Evolutionary conservation across 2,797 vertebrate genomes (phyloP).

Genomic region (Mus minutoides): DNA sequence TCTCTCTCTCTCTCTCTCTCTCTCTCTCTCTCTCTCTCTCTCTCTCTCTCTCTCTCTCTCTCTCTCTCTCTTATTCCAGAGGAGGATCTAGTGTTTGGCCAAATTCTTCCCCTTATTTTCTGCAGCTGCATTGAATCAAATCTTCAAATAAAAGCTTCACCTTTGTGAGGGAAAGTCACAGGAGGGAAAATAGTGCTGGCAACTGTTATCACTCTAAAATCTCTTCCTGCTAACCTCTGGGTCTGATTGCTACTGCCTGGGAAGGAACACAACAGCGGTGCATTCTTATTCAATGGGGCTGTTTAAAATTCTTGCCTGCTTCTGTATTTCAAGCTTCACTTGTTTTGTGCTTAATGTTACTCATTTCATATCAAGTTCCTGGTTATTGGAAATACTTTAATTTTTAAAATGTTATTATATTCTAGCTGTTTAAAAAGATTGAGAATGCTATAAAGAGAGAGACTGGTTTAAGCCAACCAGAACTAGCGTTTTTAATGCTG

Average conservation of each 20-base stretch:
- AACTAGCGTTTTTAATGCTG: slow-evolving; percentile 67
- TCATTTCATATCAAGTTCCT: slow-evolving; percentile 69
- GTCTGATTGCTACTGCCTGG: slow-evolving; percentile 38
- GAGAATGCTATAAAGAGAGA: slow-evolving; percentile 64
- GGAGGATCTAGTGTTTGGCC: slow-evolving; percentile 77
- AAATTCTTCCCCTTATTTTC: slow-evolving; percentile 83
- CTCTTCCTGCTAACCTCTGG: slow-evolving; percentile 67
- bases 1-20: neutral
- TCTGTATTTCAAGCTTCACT: slow-evolving; percentile 61
- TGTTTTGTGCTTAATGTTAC: slow-evolving; percentile 73
- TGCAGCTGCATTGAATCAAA: slow-evolving; percentile 77
- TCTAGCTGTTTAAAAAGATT: slow-evolving; percentile 70
- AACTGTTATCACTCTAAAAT: slow-evolving; percentile 66
- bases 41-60: neutral
- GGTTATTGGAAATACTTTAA: slow-evolving; percentile 61
- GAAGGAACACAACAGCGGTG: slow-evolving; percentile 50
- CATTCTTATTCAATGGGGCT: slow-evolving; percentile 48
- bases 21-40: neutral
- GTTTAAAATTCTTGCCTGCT: slow-evolving; percentile 76
- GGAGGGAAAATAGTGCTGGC: slow-evolving; percentile 69
- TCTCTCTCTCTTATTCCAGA: slow-evolving; percentile 20
- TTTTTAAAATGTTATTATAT: slow-evolving; percentile 72
- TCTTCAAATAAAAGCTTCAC: slow-evolving; percentile 78
- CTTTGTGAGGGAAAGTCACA: slow-evolving; percentile 77
- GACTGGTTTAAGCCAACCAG: slow-evolving; percentile 69